These are phyloP conservation scores for Pseudomyrmex flavicornis DNA, from an alignment of 1,140 invertebrate genomes.

Conservation along the genomic window DNA sequence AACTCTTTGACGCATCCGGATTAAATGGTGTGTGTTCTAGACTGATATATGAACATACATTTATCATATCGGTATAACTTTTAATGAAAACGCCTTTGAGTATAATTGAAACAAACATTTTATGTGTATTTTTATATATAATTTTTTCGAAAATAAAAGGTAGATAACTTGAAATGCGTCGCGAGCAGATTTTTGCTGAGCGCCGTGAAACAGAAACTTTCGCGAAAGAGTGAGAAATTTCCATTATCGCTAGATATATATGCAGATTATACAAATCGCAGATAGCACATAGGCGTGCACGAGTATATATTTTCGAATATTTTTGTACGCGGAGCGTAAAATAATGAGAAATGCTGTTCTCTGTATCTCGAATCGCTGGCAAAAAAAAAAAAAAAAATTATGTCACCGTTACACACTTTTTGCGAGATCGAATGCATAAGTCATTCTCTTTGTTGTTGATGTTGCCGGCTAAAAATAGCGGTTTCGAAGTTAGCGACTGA, in stretches of 20 bases:
- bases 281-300: not conserved
- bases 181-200: not conserved
- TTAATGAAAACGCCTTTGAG: not conserved
- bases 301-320: constrained; percentile 2
- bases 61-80: not conserved
- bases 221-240: not conserved
- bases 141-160: no score
- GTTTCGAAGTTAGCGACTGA: constrained; percentile 35
- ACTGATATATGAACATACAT: not conserved
- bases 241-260: not conserved
- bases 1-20: not conserved
- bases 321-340: not conserved
- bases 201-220: not conserved
- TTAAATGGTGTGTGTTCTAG: not conserved
- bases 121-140: not conserved
- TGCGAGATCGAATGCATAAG: constrained; percentile 40
- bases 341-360: not conserved
- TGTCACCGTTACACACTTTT: constrained; percentile 33
- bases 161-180: not conserved
- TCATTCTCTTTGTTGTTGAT: constrained; percentile 48
- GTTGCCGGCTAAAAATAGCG: constrained; percentile 40
- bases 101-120: not conserved
- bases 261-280: not conserved
- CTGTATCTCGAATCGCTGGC: not conserved
- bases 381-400: constrained; percentile 1